Percentiles rank a stretch among this genome's conserved stretches.
Conservation (phyloP, 2,113 vertebrate species). For the Glareola pratincola region DNA sequence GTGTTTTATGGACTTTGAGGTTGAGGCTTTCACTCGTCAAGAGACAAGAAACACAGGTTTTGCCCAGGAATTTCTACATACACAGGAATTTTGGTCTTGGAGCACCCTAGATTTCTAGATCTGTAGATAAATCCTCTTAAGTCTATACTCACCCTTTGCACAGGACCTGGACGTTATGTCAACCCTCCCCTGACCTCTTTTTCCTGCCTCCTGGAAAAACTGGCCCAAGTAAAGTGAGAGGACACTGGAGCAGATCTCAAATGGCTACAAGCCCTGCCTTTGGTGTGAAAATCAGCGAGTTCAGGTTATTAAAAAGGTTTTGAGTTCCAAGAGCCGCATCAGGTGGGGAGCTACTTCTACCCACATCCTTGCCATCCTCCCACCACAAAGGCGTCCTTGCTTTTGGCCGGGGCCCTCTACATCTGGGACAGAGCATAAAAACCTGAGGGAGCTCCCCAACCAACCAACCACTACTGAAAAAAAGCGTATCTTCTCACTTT, state of each 20-base stretch:
- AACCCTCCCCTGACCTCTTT: not conserved
- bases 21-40: not conserved
- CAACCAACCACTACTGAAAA: too few relatives aligned
- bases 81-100: not conserved
- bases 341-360: not conserved
- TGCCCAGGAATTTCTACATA: not conserved
- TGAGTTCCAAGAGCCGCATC: not conserved
- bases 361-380: accelerated
- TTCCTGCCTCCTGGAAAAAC: not conserved
- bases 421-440: not conserved
- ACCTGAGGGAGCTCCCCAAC: not conserved
- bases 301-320: not conserved
- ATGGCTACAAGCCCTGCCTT: not conserved
- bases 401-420: not conserved
- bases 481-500: not conserved
- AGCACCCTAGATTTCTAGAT: not conserved
- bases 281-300: not conserved
- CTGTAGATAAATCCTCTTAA: not conserved
- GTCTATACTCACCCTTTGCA: not conserved
- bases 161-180: not conserved
- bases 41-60: conserved; percentile 19
- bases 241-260: not conserved
- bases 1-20: not conserved
- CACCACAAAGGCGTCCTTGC: not conserved
- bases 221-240: not conserved